Conservation (phyloP, 2,113 vertebrate genomes). For the Labrus mixtus region DNA sequence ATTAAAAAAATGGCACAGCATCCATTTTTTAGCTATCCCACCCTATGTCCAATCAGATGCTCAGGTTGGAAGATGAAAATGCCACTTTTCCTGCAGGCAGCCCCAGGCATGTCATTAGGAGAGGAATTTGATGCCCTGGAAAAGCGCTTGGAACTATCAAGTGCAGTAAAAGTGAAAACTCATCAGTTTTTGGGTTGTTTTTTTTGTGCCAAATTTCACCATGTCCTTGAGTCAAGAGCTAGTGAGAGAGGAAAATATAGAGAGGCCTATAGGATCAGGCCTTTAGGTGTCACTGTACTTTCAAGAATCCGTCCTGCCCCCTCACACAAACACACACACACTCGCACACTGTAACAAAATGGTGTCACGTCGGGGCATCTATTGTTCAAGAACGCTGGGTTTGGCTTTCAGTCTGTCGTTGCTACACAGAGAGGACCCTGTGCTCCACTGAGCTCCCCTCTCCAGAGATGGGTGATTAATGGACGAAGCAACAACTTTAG, state of each 20-base stretch:
- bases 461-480: conserved; percentile 77
- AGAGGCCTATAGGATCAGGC: conserved; percentile 87
- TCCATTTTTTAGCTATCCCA: conserved; percentile 46
- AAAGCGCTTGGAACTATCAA: conserved; percentile 94
- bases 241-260: conserved; percentile 38
- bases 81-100: conserved; percentile 94
- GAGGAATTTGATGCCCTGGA: conserved; percentile 93
- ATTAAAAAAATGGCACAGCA: conserved; percentile 32
- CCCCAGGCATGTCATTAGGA: conserved; percentile 97
- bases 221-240: conserved; percentile 91
- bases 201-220: conserved; percentile 82
- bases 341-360: conserved; percentile 75
- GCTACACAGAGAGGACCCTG: conserved; percentile 63
- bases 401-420: conserved; percentile 58
- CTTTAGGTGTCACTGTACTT: conserved; percentile 99
- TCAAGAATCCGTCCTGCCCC: conserved; percentile 87
- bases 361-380: conserved; percentile 75
- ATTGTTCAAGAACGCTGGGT: conserved; percentile 74
- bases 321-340: conserved; percentile 52
- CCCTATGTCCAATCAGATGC: conserved; percentile 77
- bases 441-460: conserved; percentile 60
- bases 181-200: conserved; percentile 87
- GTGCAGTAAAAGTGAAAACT: conserved; percentile 95
- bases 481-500: conserved; percentile 71
- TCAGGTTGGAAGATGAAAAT: conserved; percentile 94